These are phyloP conservation scores for Sylvicola cinctus DNA, from an alignment of 2,888 invertebrate species.

Conservation along the genomic window DNA sequence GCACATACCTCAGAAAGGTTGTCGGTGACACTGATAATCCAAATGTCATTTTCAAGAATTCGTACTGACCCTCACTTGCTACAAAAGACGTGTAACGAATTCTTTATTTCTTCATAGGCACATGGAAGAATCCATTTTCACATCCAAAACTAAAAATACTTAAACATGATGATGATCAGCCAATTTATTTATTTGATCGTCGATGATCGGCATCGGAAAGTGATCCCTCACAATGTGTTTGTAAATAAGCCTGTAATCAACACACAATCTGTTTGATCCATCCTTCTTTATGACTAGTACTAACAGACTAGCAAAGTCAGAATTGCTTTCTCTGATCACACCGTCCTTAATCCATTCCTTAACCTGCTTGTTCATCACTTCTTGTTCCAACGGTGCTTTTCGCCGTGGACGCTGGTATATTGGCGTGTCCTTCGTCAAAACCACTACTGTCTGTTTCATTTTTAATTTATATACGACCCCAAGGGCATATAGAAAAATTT, in stretches of 20 bases:
- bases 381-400: too few relatives aligned
- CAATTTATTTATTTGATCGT: background rate
- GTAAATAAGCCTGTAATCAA: background rate
- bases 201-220: background rate
- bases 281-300: background rate
- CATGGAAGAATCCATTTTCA: constrained; percentile 17
- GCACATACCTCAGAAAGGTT: background rate
- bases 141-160: too few relatives aligned
- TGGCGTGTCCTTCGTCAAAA: too few relatives aligned
- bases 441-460: too few relatives aligned
- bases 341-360: too few relatives aligned
- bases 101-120: constrained; percentile 11
- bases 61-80: constrained; percentile 3
- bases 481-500: too few relatives aligned
- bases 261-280: background rate
- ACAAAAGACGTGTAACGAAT: constrained; percentile 6
- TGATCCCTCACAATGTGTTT: background rate
- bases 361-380: too few relatives aligned
- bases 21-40: background rate
- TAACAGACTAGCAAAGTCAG: background rate
- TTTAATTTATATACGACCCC: too few relatives aligned
- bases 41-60: constrained; percentile 1
- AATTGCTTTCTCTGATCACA: too few relatives aligned
- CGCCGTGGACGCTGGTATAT: too few relatives aligned
- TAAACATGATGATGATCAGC: too few relatives aligned